phyloP scores from a whole-genome alignment of 1,140 invertebrate species.

The Drosophila pallidifrons region DNA sequence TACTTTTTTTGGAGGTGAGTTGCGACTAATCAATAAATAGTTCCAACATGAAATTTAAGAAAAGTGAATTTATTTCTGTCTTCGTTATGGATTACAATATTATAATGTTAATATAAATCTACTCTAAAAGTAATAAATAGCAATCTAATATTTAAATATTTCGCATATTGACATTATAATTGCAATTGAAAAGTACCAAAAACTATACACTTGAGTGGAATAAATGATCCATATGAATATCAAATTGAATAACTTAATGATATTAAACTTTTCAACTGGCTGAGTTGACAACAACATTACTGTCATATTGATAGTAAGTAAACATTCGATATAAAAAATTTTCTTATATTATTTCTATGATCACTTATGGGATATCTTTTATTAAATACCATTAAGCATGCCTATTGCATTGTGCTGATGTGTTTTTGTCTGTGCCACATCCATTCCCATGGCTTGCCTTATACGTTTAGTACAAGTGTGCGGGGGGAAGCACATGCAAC shows the following conservation, averaged over 20 bases:
- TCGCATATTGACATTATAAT: no score
- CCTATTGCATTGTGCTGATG: slow-evolving; percentile 33
- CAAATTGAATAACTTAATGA: no score
- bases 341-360: slow-evolving; percentile 1
- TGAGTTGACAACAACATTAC: background rate
- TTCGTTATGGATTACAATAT: no score
- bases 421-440: slow-evolving; percentile 35
- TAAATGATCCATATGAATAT: no score
- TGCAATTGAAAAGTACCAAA: no score
- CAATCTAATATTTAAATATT: no score
- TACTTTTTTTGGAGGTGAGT: background rate
- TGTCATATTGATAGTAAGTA: background rate
- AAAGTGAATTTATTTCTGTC: background rate
- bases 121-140: no score
- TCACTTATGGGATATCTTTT: slow-evolving; percentile 24
- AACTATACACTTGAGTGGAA: no score
- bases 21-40: slow-evolving; percentile 2
- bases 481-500: background rate
- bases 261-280: background rate
- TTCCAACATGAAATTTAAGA: background rate
- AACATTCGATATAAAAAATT: background rate
- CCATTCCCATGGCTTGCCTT: slow-evolving; percentile 15
- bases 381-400: slow-evolving; percentile 44
- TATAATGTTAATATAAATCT: no score
- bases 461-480: background rate